Conservation (phyloP, 2,113 vertebrate species). For the Phaethornis superciliosus region DNA sequence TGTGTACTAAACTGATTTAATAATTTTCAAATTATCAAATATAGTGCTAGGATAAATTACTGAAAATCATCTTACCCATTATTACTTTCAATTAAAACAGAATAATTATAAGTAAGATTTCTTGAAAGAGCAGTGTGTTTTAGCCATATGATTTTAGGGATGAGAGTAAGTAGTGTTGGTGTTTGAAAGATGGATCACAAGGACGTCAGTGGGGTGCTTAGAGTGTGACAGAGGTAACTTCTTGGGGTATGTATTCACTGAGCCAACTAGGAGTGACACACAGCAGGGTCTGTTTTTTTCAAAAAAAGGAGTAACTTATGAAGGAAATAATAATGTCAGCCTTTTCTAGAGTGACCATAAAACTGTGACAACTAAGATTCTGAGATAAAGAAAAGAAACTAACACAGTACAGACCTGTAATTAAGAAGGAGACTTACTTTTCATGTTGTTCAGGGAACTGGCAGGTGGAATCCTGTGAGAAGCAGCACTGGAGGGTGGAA, state of each 20-base stretch:
- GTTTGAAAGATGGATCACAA: not conserved
- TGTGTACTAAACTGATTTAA: not conserved
- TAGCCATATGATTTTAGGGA: not conserved
- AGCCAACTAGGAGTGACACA: not conserved
- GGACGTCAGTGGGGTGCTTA: not conserved
- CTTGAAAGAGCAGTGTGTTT: not conserved
- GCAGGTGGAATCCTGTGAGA: not conserved
- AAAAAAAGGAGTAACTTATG: not conserved
- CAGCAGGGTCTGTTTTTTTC: not conserved
- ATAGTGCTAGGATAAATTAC: not conserved
- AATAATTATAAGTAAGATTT: not conserved
- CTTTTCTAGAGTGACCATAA: not conserved
- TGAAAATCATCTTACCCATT: not conserved
- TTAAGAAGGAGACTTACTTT: not conserved
- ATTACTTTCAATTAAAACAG: not conserved
- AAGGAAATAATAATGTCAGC: not conserved
- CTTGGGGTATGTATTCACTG: not conserved
- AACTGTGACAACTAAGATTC: not conserved
- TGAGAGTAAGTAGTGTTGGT: not conserved
- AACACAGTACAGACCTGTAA: rapidly evolving
- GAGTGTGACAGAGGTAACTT: not conserved
- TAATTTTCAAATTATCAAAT: not conserved
- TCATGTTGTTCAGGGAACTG: not conserved
- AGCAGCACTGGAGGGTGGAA: not conserved
- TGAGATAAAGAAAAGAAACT: not conserved